phyloP scores from a whole-genome alignment of 2,888 invertebrate genomes.

The Copidosoma aretas region DNA sequence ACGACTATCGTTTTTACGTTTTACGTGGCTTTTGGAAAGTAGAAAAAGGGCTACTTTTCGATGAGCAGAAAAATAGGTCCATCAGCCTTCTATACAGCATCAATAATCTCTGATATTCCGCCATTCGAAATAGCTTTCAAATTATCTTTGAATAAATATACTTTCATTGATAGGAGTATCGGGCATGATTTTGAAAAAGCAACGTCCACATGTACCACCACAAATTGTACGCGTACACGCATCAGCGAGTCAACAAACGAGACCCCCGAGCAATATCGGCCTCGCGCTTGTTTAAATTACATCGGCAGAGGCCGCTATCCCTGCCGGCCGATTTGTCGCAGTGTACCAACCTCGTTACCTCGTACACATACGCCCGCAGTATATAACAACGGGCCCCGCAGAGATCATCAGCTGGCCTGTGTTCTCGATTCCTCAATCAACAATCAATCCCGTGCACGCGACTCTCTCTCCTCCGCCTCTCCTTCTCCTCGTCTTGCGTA shows the following conservation, averaged over 20 bases:
- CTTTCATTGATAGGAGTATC: no score
- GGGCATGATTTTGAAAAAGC: no score
- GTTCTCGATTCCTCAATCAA: neutral
- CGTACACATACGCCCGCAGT: neutral
- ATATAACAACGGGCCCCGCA: neutral
- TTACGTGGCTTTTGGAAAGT: no score
- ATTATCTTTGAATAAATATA: no score
- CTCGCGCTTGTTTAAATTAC: neutral
- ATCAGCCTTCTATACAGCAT: no score
- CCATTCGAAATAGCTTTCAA: no score
- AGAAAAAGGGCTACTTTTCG: no score
- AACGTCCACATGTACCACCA: no score
- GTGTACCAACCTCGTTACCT: constrained; percentile 27
- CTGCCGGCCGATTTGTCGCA: constrained; percentile 26
- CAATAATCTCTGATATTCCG: no score
- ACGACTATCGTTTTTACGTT: no score
- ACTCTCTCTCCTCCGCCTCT: neutral
- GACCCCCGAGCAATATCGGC: neutral
- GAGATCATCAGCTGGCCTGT: neutral
- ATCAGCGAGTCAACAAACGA: neutral
- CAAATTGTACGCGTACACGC: no score
- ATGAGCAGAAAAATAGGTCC: no score
- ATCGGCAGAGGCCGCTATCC: constrained; percentile 3
- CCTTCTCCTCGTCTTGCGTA: neutral
- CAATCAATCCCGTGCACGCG: constrained; percentile 9